Base-by-base conservation (phyloP, 2,888 invertebrate species). In the Epistrophe eligans region DNA sequence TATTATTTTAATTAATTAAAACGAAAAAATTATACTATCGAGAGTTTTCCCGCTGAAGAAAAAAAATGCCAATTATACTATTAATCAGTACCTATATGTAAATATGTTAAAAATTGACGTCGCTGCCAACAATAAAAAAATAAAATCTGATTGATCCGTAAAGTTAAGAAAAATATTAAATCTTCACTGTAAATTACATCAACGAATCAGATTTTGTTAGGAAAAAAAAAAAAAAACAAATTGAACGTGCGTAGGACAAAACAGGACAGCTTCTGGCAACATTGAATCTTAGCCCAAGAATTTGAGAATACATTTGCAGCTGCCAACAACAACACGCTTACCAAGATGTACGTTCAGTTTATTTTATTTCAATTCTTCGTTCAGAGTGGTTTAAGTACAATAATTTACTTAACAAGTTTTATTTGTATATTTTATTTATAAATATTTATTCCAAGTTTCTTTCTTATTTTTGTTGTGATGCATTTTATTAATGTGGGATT, bases 291-390 rank as follows among this genome's bases (percentile, higher is more conserved):
- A 71, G 50, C 50, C 50, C 73, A 66, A 66, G 66, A 71, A 52
- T 71, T 58, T 82, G 64, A 64, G 74, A 83, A 66, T 66, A 72
- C 79, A 76, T 48, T 48, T 76, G 87, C 82, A 79, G 87, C 85
- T 82, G 85, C 87, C 83, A 87, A 87, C 87, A 87, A 79, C 79
- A 74, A 87, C 83, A 79, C 85, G 77, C 82, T 72, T 77, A 38
- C 74, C 64, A 87, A 77, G 76, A 87, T 79, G 87, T 87, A 87
- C 87, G 87, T 87, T 87, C 32, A 66, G 71, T 76, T 72, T 32
- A 50, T 66, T 87, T 71, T 57, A 28, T 76, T 77, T 71, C 6
- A 71, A 70, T 72, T 79, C 79, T 76, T 71, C 87, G 79, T 87
- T 87, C 87, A 87, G 83, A 79, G 76, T 87, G 83, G 83, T 79